Conservation (phyloP, 2,888 invertebrate species). For the Bembecia ichneumoniformis region DNA sequence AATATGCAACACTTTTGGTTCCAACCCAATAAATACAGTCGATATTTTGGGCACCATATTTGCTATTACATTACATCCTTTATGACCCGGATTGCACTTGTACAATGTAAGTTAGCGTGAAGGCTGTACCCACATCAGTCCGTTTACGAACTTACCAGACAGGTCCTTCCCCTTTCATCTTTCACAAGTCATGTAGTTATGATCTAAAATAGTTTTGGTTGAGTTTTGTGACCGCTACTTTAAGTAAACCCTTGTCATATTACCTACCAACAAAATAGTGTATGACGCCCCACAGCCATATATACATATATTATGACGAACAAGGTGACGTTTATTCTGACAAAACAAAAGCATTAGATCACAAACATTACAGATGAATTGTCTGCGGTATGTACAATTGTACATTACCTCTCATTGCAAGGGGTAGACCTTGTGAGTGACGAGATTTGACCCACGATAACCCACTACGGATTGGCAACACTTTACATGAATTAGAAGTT, state of each 20-base stretch:
- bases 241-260: background rate
- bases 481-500: too few relatives aligned
- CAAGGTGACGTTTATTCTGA: too few relatives aligned
- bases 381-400: too few relatives aligned
- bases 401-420: too few relatives aligned
- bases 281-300: too few relatives aligned
- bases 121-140: background rate
- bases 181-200: conserved; percentile 1
- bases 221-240: background rate
- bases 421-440: too few relatives aligned
- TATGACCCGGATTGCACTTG: background rate
- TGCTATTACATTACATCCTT: conserved; percentile 3
- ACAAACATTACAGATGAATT: too few relatives aligned
- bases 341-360: too few relatives aligned
- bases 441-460: too few relatives aligned
- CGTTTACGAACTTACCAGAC: background rate
- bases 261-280: too few relatives aligned
- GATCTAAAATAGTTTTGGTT: background rate
- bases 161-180: background rate
- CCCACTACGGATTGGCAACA: too few relatives aligned
- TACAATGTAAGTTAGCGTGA: background rate
- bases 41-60: conserved; percentile 1
- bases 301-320: too few relatives aligned
- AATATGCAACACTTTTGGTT: background rate
- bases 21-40: background rate